These are phyloP conservation scores for Hemaris fuciformis DNA, from an alignment of 2,888 invertebrate species.

Conservation along the genomic window DNA sequence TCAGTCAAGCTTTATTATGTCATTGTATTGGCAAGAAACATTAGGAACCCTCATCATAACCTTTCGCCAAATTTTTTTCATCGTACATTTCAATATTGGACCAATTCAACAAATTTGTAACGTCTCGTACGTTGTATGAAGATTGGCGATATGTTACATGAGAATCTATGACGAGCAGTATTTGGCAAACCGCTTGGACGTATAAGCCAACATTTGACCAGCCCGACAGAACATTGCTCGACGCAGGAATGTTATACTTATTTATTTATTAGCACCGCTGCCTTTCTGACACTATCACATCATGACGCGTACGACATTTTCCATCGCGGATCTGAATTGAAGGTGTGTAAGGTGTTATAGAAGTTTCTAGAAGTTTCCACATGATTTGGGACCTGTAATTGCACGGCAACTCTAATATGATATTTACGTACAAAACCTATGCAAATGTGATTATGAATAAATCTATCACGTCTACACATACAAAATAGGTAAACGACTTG, in stretches of 20 bases:
- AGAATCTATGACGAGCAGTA: not conserved
- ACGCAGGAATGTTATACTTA: slow-evolving; percentile 58
- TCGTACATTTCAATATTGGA: not conserved
- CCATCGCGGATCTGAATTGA: slow-evolving; percentile 1
- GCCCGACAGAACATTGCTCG: slow-evolving; percentile 21
- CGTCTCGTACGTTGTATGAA: not conserved
- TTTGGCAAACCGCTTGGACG: slow-evolving; percentile 3
- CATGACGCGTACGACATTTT: slow-evolving; percentile 27
- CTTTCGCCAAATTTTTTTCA: not conserved
- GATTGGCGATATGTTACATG: not conserved
- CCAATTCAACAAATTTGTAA: not conserved
- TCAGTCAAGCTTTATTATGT: not conserved
- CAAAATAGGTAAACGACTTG: slow-evolving; percentile 6
- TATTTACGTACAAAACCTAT: slow-evolving; percentile 23
- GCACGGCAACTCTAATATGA: slow-evolving; percentile 14
- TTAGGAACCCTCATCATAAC: not conserved
- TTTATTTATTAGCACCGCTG: slow-evolving; percentile 61
- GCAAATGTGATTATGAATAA: slow-evolving; percentile 43
- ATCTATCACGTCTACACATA: slow-evolving; percentile 30
- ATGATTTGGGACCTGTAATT: not conserved
- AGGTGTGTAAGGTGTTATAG: no score
- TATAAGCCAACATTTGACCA: slow-evolving; percentile 10
- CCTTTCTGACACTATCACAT: slow-evolving; percentile 42
- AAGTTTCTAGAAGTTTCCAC: not conserved
- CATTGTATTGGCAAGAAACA: slow-evolving; percentile 5